Evolutionary conservation across 2,797 vertebrate species (phyloP).

Genomic region (Apogon hyalosoma): DNA sequence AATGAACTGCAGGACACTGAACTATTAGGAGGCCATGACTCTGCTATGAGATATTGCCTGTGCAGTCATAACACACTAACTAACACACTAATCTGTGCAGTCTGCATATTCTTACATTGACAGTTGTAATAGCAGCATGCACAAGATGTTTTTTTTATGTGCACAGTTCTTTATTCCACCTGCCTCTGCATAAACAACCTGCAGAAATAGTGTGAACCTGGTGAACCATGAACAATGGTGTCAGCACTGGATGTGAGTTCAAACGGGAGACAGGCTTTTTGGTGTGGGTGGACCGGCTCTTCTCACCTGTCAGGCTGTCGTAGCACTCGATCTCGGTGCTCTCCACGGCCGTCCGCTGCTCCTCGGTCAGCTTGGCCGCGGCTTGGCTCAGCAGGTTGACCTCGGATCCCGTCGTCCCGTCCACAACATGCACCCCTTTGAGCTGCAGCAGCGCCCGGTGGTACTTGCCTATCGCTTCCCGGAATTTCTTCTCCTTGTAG

Average conservation of each 20-base stretch:
- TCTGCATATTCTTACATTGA: too few relatives aligned
- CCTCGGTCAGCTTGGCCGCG: slow-evolving; percentile 86
- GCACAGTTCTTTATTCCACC: background rate
- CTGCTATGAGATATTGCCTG: too few relatives aligned
- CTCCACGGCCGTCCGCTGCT: slow-evolving; percentile 90
- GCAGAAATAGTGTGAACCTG: slow-evolving; percentile 50
- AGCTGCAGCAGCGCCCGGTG: slow-evolving; percentile 93
- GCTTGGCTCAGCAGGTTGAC: slow-evolving; percentile 85
- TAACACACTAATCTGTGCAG: too few relatives aligned
- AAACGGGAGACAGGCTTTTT: background rate
- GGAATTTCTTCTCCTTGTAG: slow-evolving; percentile 96
- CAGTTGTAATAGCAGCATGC: too few relatives aligned
- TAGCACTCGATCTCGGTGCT: slow-evolving; percentile 95
- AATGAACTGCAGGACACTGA: too few relatives aligned
- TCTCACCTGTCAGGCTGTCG: slow-evolving; percentile 92
- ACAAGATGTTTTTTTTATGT: too few relatives aligned
- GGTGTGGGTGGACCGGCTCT: background rate
- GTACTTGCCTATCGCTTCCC: slow-evolving; percentile 95
- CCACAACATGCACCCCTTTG: slow-evolving; percentile 86
- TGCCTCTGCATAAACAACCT: slow-evolving; percentile 21
- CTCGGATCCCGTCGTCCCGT: slow-evolving; percentile 84
- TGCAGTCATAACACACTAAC: too few relatives aligned
- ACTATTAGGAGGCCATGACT: too few relatives aligned
- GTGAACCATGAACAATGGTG: slow-evolving; percentile 53
- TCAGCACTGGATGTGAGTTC: slow-evolving; percentile 21